Base-by-base conservation (phyloP, 2,888 invertebrate genomes). In the Netelia inedita region DNA sequence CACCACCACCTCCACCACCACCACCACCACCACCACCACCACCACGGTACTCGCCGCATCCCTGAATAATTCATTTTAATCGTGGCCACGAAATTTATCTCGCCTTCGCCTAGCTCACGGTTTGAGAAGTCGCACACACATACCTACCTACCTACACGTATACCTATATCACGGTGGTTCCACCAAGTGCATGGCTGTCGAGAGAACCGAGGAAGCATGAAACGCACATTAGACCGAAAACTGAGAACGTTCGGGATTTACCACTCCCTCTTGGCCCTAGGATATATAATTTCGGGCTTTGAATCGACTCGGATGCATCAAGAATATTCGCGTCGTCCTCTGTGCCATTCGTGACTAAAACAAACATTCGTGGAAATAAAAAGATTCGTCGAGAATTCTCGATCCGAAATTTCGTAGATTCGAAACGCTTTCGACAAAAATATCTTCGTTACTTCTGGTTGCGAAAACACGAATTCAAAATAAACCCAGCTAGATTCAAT, bases 61-160 rank as follows among this genome's bases (percentile, higher is more conserved):
- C 72, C 86, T 88, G 88, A 88, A 89, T 89, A 88, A 89, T 89
- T 89, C 89, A 89, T 88, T 88, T 88, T 87, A 88, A 89, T 89
- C 87, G 87, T 59, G 78, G 84, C 82, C 83, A 83, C 86, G 79
- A 84, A 87, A 89, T 89, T 89, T 89, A 89, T 88, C 82, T 86
- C 83, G 80, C 75, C 71, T 41, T 85, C 68, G 65, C 68, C 72
- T 74, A 59, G n/a, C 53, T 11, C 46, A n/a, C 46, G 19, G 6
- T 19, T 35, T 11, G 16, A 16, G 74, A 21, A 43, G 35, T 19
- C 35, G 57, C 57, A 66, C 61, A 78, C 55, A 66, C 28, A 71
- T 43, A 50, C 55, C 50, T 61, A 74, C 59, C 73, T 46, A 59
- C 43, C 23, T 2, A 61, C 41, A 41, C 14, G n/a, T n/a, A 73